Conservation (phyloP, 1,140 invertebrate species). For the Bombyx mori region ASM3026992v2 NC_085107.1:13251501-13252000, state of each 20-base stretch:
- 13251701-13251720: conserved; percentile 10
- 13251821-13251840: conserved; percentile 20
- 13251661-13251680: conserved; percentile 7
- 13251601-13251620: conserved; percentile 9
- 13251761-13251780: conserved; percentile 14
- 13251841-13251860: neutral
- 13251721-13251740: conserved; percentile 9
- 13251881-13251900: conserved; percentile 16
- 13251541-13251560: too few species aligned
- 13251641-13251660: conserved; percentile 7
- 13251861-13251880: conserved; percentile 19
- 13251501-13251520: too few species aligned
- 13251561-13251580: too few species aligned
- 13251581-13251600: conserved; percentile 5
- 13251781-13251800: conserved; percentile 21
- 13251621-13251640: conserved; percentile 10
- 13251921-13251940: conserved; percentile 15
- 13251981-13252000: conserved; percentile 9
- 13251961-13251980: conserved; percentile 20
- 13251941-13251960: conserved; percentile 19
- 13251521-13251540: too few species aligned
- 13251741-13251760: conserved; percentile 19
- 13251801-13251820: conserved; percentile 16
- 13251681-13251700: conserved; percentile 7
- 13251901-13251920: conserved; percentile 16